Base-by-base conservation (phyloP, 2,888 invertebrate genomes). In the Pediacus dermestoides region DNA sequence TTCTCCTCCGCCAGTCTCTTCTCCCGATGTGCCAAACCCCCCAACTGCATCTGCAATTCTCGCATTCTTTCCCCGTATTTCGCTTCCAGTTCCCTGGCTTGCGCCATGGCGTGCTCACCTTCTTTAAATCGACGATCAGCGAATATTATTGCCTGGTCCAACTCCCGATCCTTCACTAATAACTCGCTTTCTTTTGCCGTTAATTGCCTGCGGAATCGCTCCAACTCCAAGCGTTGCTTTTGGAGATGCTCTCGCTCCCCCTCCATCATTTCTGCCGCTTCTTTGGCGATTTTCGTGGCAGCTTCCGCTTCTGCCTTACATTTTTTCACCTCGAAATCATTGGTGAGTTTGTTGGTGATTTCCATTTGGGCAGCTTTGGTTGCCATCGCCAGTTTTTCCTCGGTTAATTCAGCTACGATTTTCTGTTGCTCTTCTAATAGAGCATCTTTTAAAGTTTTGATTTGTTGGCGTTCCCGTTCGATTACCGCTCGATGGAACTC, bases 1-100 rank as follows among this genome's bases (percentile, higher is more conserved):
- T 80, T 80, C 51, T 80, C 80, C 58, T 72, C 76, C 0, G 78
- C 76, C 21, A 80, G 71, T 48, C 77, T 76, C 51, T 78, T 78
- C 46, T 80, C 80, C 50, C 79, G 70, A 7, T 64, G 58, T 11
- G 75, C 73, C 10, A 80, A 53, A 1, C 76, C 74, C 2, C 72
- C 65, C 2, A 76, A 71, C 42, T 79, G 78, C 42, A 71, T 74
- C 58, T 80, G 80, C 18, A 80, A 70, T 28, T 76, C 70, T 27
- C 73, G 65, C 39, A 78, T 70, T 48, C 75, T 67, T 30, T 78
- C 76, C 53, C 78, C 78, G 50, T 76, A 79, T 45, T 57, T 60
- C 6, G 62, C 60, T 42, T 70, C 68, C 16, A 58, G 47, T 31
- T 70, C 71, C 56, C 75, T 63, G 1, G 68, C 62, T 37, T 69